Conservation (phyloP, 2,113 vertebrate genomes). For the Dasyurus viverrinus region DNA sequence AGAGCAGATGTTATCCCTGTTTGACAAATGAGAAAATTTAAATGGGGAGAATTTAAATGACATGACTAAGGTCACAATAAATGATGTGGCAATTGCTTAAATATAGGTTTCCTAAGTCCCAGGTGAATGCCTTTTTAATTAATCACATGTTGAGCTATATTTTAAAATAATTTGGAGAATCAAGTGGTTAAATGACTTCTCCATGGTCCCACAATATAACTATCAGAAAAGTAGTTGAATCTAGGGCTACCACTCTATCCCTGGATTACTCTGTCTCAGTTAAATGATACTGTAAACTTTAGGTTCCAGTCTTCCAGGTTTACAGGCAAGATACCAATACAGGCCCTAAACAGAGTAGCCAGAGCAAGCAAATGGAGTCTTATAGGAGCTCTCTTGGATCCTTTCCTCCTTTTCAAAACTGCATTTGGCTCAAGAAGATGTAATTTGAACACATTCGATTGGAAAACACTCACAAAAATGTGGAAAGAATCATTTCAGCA, state of each 20-base stretch:
- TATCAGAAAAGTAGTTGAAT: neutral
- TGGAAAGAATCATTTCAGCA: neutral
- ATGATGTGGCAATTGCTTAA: neutral
- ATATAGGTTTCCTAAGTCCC: neutral
- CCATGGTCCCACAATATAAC: neutral
- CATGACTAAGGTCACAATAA: neutral
- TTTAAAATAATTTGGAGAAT: neutral
- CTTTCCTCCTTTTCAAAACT: neutral
- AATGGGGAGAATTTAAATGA: neutral
- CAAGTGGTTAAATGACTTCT: neutral
- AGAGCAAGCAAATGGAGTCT: neutral
- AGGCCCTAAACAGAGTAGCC: neutral
- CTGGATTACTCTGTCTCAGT: neutral
- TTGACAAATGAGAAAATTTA: neutral
- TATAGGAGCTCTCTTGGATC: neutral
- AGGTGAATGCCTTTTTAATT: neutral
- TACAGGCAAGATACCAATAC: neutral
- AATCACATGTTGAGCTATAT: neutral
- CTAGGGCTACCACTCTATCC: neutral
- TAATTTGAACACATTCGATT: neutral
- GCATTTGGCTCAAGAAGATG: neutral
- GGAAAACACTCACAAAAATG: neutral
- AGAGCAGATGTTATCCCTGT: neutral
- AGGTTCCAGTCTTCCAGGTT: neutral
- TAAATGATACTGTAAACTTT: neutral